Percentiles rank a stretch among this genome's conserved stretches.
Conservation (phyloP, 1,140 invertebrate genomes). For the Meteorus sp. region DNA sequence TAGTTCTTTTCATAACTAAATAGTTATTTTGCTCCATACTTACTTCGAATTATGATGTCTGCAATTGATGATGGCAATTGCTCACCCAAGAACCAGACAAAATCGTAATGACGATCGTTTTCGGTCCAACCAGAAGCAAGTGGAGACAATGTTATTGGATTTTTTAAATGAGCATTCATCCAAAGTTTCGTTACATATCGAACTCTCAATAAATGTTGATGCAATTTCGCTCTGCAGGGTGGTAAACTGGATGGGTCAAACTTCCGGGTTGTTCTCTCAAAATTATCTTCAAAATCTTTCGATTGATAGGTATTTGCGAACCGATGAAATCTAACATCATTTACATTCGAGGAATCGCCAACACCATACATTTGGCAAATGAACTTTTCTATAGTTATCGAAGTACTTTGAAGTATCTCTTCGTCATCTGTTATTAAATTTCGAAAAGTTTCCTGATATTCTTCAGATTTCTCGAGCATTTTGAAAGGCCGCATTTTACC, state of each 20-base stretch:
- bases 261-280: slow-evolving; percentile 28
- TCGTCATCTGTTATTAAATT: neutral
- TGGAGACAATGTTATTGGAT: neutral
- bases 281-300: slow-evolving; percentile 1
- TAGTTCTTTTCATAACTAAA: too few relatives aligned
- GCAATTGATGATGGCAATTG: neutral
- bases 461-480: slow-evolving; percentile 26
- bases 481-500: slow-evolving; percentile 37
- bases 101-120: slow-evolving; percentile 9
- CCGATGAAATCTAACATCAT: slow-evolving; percentile 9
- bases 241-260: slow-evolving; percentile 25
- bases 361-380: slow-evolving; percentile 25
- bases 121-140: slow-evolving; percentile 14
- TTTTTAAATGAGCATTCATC: slow-evolving; percentile 13
- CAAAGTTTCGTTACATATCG: slow-evolving; percentile 22
- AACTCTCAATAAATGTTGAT: slow-evolving; percentile 23
- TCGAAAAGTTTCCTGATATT: slow-evolving; percentile 31
- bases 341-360: neutral
- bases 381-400: slow-evolving; percentile 18
- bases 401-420: neutral
- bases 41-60: neutral
- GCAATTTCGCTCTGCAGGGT: slow-evolving; percentile 22
- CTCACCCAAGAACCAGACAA: slow-evolving; percentile 20
- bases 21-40: too few relatives aligned
- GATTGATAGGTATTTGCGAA: slow-evolving; percentile 15